Base-by-base conservation (phyloP, 2,888 invertebrate genomes). In the Stictocephala bisonia region DNA sequence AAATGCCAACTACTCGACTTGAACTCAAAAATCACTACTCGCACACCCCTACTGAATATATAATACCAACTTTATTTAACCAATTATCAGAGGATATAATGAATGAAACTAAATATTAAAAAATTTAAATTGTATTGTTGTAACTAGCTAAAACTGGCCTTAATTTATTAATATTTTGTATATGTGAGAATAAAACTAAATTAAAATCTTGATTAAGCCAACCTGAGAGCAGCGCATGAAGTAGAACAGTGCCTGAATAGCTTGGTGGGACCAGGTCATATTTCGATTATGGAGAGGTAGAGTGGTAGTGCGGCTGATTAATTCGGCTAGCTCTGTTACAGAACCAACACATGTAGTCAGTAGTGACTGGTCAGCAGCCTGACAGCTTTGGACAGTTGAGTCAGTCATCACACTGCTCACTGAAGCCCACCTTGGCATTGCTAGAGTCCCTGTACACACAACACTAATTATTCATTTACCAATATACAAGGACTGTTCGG, bases 181-280 rank as follows among this genome's bases (percentile, higher is more conserved):
- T n/a, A n/a, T n/a, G n/a, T n/a, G n/a, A n/a, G n/a, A n/a, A n/a
- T n/a, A n/a, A n/a, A n/a, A n/a, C n/a, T n/a, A n/a, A n/a, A n/a
- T n/a, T n/a, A n/a, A n/a, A n/a, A n/a, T n/a, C n/a, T n/a, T n/a
- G n/a, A 41, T 18, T 71, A 35, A 48, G 73, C 75, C 73, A 78
- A 91, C 88, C 87, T 93, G 95, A 0, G 95, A 94, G 84, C 96
- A 96, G 56, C 95, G 86, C 95, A 96, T 95, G 83, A 95, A 96
- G 84, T 96, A 95, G 84, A 95, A 96, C 1, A 96, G 86, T 0
- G 94, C 90, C 58, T 92, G 89, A 56, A 95, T 87, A 0, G 95
- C 95, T 40, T 76, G 76, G 29, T 78, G 74, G 9, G 80, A 79
- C 75, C 80, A 81, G 9, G 77, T 75, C 9, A 78, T 73, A 9